Conservation (phyloP, 1,140 invertebrate species). For the Dendrolimus kikuchii region DNA sequence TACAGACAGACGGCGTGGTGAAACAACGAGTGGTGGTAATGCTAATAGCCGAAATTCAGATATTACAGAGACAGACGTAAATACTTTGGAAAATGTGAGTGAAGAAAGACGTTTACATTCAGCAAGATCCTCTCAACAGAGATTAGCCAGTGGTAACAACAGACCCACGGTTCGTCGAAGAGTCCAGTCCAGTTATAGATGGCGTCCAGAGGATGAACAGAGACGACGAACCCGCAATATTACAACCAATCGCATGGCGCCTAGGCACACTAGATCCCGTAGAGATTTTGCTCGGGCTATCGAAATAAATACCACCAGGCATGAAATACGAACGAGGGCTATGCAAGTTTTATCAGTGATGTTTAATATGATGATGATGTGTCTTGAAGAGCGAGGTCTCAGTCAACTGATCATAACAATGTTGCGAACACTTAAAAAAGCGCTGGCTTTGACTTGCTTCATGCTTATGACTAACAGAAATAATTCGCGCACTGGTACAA, state of each 20-base stretch:
- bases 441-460: conserved; percentile 61
- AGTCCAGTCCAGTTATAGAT: conserved; percentile 38
- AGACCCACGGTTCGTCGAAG: conserved; percentile 41
- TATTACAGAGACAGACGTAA: conserved; percentile 12
- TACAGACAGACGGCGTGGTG: conserved; percentile 7
- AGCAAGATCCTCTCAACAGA: conserved; percentile 26
- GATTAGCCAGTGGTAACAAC: conserved; percentile 25
- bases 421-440: conserved; percentile 60
- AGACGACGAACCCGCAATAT: conserved; percentile 36
- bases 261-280: conserved; percentile 36
- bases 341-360: conserved; percentile 65
- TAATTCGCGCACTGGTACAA: conserved; percentile 24
- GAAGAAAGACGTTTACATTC: conserved; percentile 21
- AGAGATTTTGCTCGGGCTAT: conserved; percentile 45
- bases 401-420: conserved; percentile 64
- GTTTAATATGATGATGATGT: conserved; percentile 71
- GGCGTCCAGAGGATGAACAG: conserved; percentile 46
- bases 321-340: conserved; percentile 63
- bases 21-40: conserved; percentile 4
- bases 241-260: conserved; percentile 32
- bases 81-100: conserved; percentile 20
- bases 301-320: conserved; percentile 57
- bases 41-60: conserved; percentile 10
- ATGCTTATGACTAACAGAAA: conserved; percentile 60
- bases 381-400: conserved; percentile 56